Conservation (phyloP, 1,140 invertebrate genomes). For the Drosophila triauraria region DNA sequence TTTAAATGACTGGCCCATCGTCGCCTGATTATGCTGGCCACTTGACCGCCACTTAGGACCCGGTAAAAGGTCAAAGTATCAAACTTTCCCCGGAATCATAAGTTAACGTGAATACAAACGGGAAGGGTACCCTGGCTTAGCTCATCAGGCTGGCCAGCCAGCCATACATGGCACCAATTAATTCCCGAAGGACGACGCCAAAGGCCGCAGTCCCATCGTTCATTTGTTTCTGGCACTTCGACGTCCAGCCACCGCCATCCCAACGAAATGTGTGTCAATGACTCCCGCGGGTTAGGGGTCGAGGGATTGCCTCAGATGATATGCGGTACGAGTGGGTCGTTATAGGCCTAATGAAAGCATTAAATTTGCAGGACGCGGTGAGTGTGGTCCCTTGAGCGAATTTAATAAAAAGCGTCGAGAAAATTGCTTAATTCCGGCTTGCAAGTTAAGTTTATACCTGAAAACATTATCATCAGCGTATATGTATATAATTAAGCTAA, state of each 20-base stretch:
- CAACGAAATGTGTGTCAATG: slow-evolving; percentile 75
- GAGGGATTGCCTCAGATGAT: slow-evolving; percentile 30
- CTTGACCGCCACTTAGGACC: slow-evolving; percentile 54
- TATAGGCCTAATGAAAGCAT: slow-evolving; percentile 79
- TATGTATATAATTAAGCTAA: no score
- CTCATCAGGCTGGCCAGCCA: slow-evolving; percentile 12
- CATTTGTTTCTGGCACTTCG: slow-evolving; percentile 49
- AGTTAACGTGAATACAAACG: not conserved
- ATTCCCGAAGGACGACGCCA: slow-evolving; percentile 27
- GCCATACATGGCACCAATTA: slow-evolving; percentile 32
- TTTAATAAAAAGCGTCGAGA: not conserved
- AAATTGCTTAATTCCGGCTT: not conserved
- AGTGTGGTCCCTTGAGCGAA: slow-evolving; percentile 14
- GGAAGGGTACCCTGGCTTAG: not conserved
- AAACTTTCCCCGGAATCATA: slow-evolving; percentile 17
- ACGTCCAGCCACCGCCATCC: slow-evolving; percentile 38
- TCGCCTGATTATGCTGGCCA: slow-evolving; percentile 54
- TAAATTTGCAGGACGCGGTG: slow-evolving; percentile 70
- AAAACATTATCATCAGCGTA: not conserved
- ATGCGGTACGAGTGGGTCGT: slow-evolving; percentile 58
- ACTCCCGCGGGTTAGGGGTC: slow-evolving; percentile 49
- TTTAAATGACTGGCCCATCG: slow-evolving; percentile 41
- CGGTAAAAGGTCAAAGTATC: slow-evolving; percentile 47
- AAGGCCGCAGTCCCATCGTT: slow-evolving; percentile 29
- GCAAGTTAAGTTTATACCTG: not conserved